Conservation (phyloP, 1,140 invertebrate genomes). For the Anoplophora glabripennis region DNA sequence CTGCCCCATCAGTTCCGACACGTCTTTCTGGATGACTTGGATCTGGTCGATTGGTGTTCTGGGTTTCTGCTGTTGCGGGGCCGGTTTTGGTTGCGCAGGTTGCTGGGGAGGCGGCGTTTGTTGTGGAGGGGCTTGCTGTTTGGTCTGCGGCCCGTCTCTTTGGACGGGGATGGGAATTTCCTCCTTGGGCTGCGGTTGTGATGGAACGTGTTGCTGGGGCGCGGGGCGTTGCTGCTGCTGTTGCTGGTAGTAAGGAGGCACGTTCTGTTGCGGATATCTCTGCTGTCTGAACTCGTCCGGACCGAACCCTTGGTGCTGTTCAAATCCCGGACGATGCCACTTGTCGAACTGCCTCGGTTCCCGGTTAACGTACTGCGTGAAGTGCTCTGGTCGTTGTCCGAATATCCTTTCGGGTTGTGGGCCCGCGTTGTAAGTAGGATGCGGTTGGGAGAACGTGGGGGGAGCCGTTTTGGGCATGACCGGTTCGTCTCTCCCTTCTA, state of each 20-base stretch:
- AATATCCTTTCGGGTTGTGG: slow-evolving; percentile 40
- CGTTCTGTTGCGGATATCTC: slow-evolving; percentile 26
- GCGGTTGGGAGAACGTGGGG: slow-evolving; percentile 33
- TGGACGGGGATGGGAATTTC: slow-evolving; percentile 5
- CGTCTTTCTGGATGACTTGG: slow-evolving; percentile 74
- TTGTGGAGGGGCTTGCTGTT: slow-evolving; percentile 37
- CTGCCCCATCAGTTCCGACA: slow-evolving; percentile 70
- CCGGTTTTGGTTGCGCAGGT: slow-evolving; percentile 40
- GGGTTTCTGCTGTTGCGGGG: slow-evolving; percentile 51
- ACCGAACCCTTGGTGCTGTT: slow-evolving; percentile 18
- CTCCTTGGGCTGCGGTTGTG: slow-evolving; percentile 40
- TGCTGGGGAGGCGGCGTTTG: slow-evolving; percentile 41
- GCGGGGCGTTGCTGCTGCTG: slow-evolving; percentile 44
- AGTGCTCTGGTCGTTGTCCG: slow-evolving; percentile 35
- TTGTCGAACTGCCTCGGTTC: slow-evolving; percentile 17
- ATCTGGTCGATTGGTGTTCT: slow-evolving; percentile 76
- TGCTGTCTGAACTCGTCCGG: slow-evolving; percentile 16
- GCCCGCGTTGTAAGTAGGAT: slow-evolving; percentile 19
- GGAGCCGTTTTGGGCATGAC: slow-evolving; percentile 59
- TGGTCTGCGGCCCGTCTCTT: slow-evolving; percentile 34
- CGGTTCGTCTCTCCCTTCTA: slow-evolving; percentile 76
- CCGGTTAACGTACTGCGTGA: slow-evolving; percentile 33
- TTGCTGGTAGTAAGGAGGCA: slow-evolving; percentile 49
- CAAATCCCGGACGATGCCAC: slow-evolving; percentile 12
- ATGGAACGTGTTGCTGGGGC: slow-evolving; percentile 46